Conservation (phyloP, 2,113 vertebrate genomes). For the Cynocephalus volans region DNA sequence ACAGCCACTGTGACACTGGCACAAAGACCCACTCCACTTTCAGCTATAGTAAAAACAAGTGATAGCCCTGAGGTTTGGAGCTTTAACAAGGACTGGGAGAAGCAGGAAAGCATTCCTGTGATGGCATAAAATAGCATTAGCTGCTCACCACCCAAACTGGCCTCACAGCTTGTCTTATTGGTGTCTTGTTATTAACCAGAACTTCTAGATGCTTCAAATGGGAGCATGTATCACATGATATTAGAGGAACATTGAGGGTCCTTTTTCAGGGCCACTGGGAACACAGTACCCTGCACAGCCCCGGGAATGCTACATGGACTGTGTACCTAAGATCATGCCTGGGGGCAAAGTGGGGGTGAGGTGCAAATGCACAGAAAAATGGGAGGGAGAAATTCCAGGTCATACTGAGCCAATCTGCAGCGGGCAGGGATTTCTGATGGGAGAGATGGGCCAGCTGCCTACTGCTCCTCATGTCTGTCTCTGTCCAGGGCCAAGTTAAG, state of each 20-base stretch:
- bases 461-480: neutral
- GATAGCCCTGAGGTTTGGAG: no score
- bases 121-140: neutral
- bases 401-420: no score
- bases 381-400: neutral
- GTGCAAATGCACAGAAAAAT: accelerated
- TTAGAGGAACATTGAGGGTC: neutral
- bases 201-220: neutral
- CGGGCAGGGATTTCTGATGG: neutral
- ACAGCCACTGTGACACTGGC: neutral
- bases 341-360: no score
- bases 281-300: neutral
- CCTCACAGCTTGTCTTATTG: accelerated
- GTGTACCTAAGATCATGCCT: neutral
- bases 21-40: neutral
- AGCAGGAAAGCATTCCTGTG: accelerated
- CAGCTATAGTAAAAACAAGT: neutral
- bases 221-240: accelerated
- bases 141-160: accelerated
- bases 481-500: neutral
- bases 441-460: neutral
- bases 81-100: neutral
- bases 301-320: neutral
- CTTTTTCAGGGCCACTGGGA: neutral
- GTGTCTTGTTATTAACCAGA: neutral